A percentile compares a stretch with the other conserved stretches of the same genome.
These are phyloP conservation scores for Cerceris ruficornis DNA, from an alignment of 2,888 invertebrate species.

Conservation along the genomic window DNA sequence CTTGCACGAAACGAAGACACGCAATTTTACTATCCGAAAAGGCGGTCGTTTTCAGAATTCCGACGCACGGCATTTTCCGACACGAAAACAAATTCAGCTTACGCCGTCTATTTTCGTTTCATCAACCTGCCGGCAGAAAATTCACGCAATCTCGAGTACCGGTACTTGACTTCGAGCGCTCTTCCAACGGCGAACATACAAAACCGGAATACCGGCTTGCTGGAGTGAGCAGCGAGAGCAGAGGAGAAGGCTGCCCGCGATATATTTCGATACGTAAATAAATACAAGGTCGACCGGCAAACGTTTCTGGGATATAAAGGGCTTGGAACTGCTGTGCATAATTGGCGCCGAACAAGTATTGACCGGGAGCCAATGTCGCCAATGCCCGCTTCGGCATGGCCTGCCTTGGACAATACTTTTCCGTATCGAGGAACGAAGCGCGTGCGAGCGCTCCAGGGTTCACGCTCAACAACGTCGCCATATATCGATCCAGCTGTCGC, in stretches of 20 bases:
- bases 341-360: conserved; percentile 60
- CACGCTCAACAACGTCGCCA: conserved; percentile 72
- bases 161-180: conserved; percentile 61
- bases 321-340: conserved; percentile 65
- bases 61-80: background rate
- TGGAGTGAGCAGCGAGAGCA: conserved; percentile 22
- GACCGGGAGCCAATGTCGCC: conserved; percentile 25
- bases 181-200: conserved; percentile 45
- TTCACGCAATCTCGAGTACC: conserved; percentile 66
- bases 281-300: conserved; percentile 74
- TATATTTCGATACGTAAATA: conserved; percentile 76
- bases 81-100: conserved; percentile 43
- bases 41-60: no score
- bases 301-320: conserved; percentile 71
- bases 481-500: conserved; percentile 72
- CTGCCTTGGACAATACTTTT: conserved; percentile 39
- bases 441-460: conserved; percentile 63
- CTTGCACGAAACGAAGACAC: no score
- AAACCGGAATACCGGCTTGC: conserved; percentile 58
- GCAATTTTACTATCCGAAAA: no score
- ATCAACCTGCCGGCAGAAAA: conserved; percentile 56
- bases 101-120: conserved; percentile 60
- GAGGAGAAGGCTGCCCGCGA: conserved; percentile 48
- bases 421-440: conserved; percentile 39
- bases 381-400: background rate